Percentiles rank a stretch among this genome's conserved stretches.
Evolutionary conservation across 1,140 invertebrate genomes (phyloP).

Genomic region (Leptinotarsa undecemlineata): DNA sequence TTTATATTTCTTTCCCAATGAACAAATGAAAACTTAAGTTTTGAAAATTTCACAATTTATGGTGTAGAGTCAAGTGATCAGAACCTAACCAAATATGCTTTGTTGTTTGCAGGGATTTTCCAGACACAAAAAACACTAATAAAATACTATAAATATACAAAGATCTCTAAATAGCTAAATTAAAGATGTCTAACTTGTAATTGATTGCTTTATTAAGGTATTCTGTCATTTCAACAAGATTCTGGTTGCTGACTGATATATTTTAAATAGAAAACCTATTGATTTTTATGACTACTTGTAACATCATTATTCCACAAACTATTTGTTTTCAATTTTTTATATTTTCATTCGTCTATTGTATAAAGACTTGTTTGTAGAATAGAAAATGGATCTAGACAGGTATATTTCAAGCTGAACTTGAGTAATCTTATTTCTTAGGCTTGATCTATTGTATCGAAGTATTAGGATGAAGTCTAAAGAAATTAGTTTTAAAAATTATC

Average conservation of each 20-base stretch:
- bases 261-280: background rate
- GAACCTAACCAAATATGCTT: too few relatives aligned
- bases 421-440: slow-evolving; percentile 8
- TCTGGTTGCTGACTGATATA: background rate
- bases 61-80: too few relatives aligned
- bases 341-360: background rate
- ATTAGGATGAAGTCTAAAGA: slow-evolving; percentile 12
- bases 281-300: background rate
- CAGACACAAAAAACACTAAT: too few relatives aligned
- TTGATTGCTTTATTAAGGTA: too few relatives aligned
- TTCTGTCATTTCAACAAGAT: background rate
- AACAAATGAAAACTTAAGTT: too few relatives aligned
- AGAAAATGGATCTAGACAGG: slow-evolving; percentile 2
- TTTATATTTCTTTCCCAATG: too few relatives aligned
- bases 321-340: background rate
- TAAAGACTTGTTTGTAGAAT: slow-evolving; percentile 6
- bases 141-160: too few relatives aligned
- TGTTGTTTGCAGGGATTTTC: too few relatives aligned
- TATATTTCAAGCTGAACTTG: background rate
- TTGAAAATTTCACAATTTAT: too few relatives aligned
- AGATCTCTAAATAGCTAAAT: too few relatives aligned
- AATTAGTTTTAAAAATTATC: slow-evolving; percentile 12
- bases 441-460: background rate
- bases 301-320: background rate
- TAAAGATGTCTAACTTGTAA: too few relatives aligned